These are phyloP conservation scores for Mechanitis messenoides DNA, from an alignment of 2,888 invertebrate species.

Conservation along the genomic window DNA sequence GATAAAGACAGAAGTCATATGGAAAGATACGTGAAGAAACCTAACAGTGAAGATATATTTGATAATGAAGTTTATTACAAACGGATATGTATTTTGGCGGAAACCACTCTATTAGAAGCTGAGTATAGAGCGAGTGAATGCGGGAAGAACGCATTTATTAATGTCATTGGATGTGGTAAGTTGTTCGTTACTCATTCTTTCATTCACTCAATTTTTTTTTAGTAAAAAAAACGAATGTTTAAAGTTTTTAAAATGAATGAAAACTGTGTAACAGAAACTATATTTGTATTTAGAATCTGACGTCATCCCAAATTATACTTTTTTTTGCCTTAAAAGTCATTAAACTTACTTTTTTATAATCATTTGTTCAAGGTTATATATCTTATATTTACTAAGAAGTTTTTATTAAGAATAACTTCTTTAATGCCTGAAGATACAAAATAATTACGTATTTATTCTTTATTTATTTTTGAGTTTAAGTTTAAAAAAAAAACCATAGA, in stretches of 20 bases:
- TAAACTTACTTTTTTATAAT: too few relatives aligned
- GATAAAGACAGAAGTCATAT: constrained; percentile 36
- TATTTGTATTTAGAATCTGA: neutral
- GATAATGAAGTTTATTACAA: constrained; percentile 49
- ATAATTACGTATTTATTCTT: too few relatives aligned
- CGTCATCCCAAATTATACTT: neutral
- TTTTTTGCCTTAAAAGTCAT: too few relatives aligned
- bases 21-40: constrained; percentile 35
- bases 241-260: too few relatives aligned
- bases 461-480: too few relatives aligned
- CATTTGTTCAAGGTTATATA: too few relatives aligned
- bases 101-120: constrained; percentile 77
- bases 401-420: too few relatives aligned
- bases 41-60: constrained; percentile 32
- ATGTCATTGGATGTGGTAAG: constrained; percentile 79
- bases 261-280: too few relatives aligned
- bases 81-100: constrained; percentile 71
- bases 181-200: neutral
- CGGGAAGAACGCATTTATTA: constrained; percentile 73
- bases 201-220: neutral
- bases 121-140: constrained; percentile 66
- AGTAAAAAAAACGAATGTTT: too few relatives aligned
- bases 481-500: too few relatives aligned
- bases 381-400: too few relatives aligned
- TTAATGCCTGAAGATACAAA: too few relatives aligned